Conservation (phyloP, 2,113 vertebrate species). For the Mustela nigripes region DNA sequence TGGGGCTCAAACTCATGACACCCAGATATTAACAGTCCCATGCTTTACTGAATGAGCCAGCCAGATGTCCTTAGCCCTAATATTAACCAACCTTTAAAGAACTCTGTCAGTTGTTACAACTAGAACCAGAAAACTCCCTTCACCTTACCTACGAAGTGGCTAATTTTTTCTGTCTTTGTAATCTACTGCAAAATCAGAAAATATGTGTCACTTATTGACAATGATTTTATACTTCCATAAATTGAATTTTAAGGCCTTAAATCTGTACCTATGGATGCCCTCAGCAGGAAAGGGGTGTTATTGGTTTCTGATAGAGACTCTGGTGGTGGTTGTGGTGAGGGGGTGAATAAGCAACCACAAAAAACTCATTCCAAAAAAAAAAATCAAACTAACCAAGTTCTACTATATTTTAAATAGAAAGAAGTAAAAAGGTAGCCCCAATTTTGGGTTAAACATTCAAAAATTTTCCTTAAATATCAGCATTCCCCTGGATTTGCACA, state of each 20-base stretch:
- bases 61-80: not conserved
- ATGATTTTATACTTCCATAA: slow-evolving; percentile 44
- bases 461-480: slow-evolving; percentile 35
- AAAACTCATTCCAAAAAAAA: slow-evolving; percentile 38
- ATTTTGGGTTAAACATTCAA: slow-evolving; percentile 18
- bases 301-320: slow-evolving; percentile 33
- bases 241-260: not conserved
- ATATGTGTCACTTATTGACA: not conserved
- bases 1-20: not conserved
- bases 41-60: not conserved
- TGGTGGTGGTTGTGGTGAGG: not conserved
- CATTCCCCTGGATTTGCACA: slow-evolving; percentile 23
- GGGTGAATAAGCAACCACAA: not conserved
- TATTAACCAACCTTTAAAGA: slow-evolving; percentile 28
- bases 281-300: not conserved
- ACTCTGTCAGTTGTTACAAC: not conserved
- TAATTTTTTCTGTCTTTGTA: slow-evolving; percentile 46
- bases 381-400: not conserved
- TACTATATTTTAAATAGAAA: slow-evolving; percentile 64
- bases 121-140: slow-evolving; percentile 40
- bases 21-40: not conserved
- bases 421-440: slow-evolving; percentile 8
- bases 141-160: not conserved
- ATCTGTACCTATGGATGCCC: not conserved
- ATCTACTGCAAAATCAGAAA: slow-evolving; percentile 43